Conservation (phyloP, 2,797 vertebrate species). For the Aulostomus chinensis region DNA sequence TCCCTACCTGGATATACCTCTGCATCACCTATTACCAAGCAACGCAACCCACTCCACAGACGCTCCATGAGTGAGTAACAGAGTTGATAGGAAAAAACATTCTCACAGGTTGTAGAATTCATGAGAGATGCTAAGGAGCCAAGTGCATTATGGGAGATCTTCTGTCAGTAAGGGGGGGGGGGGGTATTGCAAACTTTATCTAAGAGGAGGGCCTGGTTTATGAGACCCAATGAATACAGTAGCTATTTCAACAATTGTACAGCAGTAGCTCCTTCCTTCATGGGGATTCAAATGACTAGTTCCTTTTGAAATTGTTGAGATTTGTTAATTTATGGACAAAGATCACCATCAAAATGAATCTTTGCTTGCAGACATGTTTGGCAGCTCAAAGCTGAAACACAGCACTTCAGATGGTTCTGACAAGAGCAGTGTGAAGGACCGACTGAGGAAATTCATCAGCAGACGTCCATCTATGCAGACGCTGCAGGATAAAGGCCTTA, state of each 20-base stretch:
- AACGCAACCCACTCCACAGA: conserved; percentile 86
- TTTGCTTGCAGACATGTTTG: conserved; percentile 48
- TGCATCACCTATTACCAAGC: conserved; percentile 79
- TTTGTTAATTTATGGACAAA: no score
- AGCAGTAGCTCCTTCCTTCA: no score
- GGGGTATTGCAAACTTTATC: no score
- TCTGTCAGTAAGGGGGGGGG: no score
- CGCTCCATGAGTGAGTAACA: conserved; percentile 91
- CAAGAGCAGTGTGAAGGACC: conserved; percentile 89
- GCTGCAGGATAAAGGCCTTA: conserved; percentile 88
- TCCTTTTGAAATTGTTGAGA: no score
- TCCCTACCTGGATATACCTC: conserved; percentile 76
- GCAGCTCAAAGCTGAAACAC: conserved; percentile 81
- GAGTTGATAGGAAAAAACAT: neutral
- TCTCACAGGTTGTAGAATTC: no score
- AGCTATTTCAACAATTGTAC: no score
- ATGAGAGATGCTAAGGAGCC: no score
- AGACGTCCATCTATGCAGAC: conserved; percentile 92
- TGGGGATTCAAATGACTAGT: no score
- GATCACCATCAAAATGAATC: neutral
- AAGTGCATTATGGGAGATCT: no score
- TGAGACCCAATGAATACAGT: no score
- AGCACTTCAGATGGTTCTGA: conserved; percentile 83
- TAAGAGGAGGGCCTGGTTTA: no score
- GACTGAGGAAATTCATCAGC: conserved; percentile 93